These are phyloP conservation scores for Crotalus horridus DNA, from an alignment of 2,113 vertebrate genomes.

Conservation along the genomic window DNA sequence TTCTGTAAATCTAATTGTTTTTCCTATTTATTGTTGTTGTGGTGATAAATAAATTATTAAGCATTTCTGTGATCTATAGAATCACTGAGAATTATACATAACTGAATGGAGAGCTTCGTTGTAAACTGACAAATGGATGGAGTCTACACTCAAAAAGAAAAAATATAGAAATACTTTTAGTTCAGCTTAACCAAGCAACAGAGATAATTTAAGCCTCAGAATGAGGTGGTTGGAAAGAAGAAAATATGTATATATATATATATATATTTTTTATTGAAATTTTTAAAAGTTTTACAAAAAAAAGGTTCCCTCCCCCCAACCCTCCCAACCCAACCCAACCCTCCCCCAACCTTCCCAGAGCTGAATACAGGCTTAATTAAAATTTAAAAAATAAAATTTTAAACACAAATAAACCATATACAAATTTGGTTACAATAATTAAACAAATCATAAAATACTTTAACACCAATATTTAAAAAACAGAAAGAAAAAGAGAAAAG, in stretches of 20 bases:
- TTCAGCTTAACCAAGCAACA: background rate
- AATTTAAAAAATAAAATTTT: no score
- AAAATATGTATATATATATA: background rate
- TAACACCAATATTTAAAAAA: no score
- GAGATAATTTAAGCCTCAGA: background rate
- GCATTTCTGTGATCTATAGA: background rate
- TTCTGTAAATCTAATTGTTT: background rate
- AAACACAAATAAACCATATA: no score
- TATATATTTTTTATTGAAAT: no score
- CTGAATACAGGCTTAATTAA: no score
- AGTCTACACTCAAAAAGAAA: background rate
- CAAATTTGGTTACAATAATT: no score
- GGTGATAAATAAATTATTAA: constrained; percentile 9
- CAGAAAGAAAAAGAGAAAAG: no score
- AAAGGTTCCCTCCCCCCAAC: no score
- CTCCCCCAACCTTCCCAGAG: no score
- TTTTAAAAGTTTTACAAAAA: no score
- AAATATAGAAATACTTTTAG: background rate
- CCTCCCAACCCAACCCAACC: no score
- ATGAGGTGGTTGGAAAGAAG: background rate
- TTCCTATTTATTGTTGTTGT: background rate
- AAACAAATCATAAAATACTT: no score
- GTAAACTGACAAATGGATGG: background rate
- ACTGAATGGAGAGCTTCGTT: background rate
- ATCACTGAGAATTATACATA: background rate